Conservation (phyloP, 2,797 vertebrate genomes). For the Ceyx erithaca region DNA sequence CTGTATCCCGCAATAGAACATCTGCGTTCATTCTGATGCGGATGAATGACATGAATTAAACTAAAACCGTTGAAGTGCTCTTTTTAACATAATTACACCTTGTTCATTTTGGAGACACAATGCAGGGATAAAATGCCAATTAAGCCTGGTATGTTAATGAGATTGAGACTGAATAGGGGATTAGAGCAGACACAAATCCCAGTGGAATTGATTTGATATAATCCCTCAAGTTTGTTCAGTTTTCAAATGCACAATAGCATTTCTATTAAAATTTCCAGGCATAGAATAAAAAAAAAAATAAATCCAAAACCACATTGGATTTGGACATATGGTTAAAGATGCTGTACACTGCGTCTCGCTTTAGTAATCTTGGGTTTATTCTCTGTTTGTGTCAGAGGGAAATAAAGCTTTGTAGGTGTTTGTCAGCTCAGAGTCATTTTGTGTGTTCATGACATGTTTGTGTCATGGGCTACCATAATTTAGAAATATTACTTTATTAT, state of each 20-base stretch:
- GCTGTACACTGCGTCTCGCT: background rate
- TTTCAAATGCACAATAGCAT: slow-evolving; percentile 58
- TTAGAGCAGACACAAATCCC: slow-evolving; percentile 72
- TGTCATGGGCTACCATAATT: background rate
- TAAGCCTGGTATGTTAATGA: slow-evolving; percentile 80
- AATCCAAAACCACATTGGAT: background rate
- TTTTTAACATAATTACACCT: slow-evolving; percentile 84
- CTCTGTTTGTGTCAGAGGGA: background rate
- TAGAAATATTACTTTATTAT: background rate
- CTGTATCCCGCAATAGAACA: slow-evolving; percentile 76
- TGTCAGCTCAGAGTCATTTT: background rate
- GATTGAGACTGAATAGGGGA: slow-evolving; percentile 77
- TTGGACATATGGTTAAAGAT: slow-evolving; percentile 23
- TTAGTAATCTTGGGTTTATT: background rate
- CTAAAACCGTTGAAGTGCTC: slow-evolving; percentile 67
- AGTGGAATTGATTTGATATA: slow-evolving; percentile 66
- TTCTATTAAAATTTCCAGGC: slow-evolving; percentile 44
- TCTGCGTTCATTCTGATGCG: slow-evolving; percentile 79
- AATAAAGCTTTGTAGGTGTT: background rate
- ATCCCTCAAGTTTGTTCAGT: slow-evolving; percentile 72
- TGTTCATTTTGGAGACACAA: slow-evolving; percentile 79
- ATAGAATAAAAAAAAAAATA: background rate
- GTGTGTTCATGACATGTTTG: background rate
- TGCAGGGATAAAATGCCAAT: slow-evolving; percentile 82
- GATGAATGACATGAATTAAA: slow-evolving; percentile 79